phyloP scores from a whole-genome alignment of 2,888 invertebrate species.

The Theretra japonica region DNA sequence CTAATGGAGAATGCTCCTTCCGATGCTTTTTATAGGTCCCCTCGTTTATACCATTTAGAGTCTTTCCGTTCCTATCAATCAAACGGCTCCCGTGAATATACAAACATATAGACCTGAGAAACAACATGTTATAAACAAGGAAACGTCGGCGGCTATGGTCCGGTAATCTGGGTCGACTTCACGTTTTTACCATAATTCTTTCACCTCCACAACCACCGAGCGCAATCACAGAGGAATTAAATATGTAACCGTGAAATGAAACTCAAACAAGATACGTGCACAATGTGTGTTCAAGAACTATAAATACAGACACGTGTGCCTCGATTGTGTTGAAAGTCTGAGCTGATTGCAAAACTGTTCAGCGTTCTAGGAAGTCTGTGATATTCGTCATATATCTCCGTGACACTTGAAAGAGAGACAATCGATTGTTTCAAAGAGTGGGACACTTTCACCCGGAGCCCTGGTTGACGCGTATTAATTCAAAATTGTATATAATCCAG shows the following conservation, averaged over 20 bases:
- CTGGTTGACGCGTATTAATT: constrained; percentile 64
- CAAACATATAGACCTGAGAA: constrained; percentile 7
- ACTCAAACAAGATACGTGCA: constrained; percentile 2
- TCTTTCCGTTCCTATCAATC: constrained; percentile 23
- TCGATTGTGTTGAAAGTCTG: constrained; percentile 48
- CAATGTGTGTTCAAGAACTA: not conserved
- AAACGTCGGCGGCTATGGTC: constrained; percentile 54
- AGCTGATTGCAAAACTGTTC: constrained; percentile 55
- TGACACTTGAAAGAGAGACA: constrained; percentile 75
- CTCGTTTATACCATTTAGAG: constrained; percentile 8
- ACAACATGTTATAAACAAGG: constrained; percentile 60
- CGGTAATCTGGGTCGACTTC: constrained; percentile 66
- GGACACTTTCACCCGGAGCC: constrained; percentile 75
- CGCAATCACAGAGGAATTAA: constrained; percentile 22
- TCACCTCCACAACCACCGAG: constrained; percentile 56
- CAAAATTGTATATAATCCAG: constrained; percentile 70
- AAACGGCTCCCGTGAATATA: not conserved
- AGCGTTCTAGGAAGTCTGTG: constrained; percentile 57
- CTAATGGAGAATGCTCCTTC: not conserved
- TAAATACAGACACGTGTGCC: constrained; percentile 18
- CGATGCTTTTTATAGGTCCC: not conserved
- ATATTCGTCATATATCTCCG: constrained; percentile 70
- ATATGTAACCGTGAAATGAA: constrained; percentile 14
- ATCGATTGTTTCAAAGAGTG: constrained; percentile 74
- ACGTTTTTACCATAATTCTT: constrained; percentile 68